These are phyloP conservation scores for Ceratina calcarata DNA, from an alignment of 1,140 invertebrate genomes.

Conservation along the genomic window DNA sequence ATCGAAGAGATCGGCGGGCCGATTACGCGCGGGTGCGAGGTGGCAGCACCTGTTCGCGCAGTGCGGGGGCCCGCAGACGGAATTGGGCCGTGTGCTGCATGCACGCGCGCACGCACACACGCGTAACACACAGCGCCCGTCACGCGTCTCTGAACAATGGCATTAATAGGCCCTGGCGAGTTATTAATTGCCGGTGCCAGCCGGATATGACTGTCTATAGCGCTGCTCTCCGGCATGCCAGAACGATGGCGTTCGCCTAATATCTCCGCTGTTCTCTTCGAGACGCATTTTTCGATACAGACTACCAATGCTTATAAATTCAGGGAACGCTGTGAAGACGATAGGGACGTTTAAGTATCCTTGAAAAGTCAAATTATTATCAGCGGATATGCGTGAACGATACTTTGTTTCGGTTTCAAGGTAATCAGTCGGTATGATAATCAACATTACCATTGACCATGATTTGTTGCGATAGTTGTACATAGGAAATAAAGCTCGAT, in stretches of 20 bases:
- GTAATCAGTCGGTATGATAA: not conserved
- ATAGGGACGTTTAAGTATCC: not conserved
- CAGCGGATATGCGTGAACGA: not conserved
- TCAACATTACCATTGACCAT: not conserved
- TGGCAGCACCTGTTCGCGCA: slow-evolving; percentile 75
- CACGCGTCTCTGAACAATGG: slow-evolving; percentile 80
- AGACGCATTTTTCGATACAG: slow-evolving; percentile 23
- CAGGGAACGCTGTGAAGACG: not conserved
- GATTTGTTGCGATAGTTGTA: not conserved
- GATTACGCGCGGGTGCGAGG: slow-evolving; percentile 72
- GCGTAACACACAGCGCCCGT: slow-evolving; percentile 64
- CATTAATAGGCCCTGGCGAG: slow-evolving; percentile 79
- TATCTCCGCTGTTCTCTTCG: slow-evolving; percentile 65
- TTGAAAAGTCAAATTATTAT: not conserved
- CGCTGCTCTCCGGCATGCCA: slow-evolving; percentile 65
- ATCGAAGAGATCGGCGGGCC: slow-evolving; percentile 71
- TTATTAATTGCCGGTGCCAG: slow-evolving; percentile 79
- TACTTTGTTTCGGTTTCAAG: not conserved
- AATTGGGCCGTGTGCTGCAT: slow-evolving; percentile 53
- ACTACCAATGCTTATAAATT: not conserved
- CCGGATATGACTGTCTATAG: slow-evolving; percentile 80
- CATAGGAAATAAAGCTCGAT: too few relatives aligned
- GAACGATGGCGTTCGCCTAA: slow-evolving; percentile 64
- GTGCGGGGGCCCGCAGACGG: slow-evolving; percentile 24
- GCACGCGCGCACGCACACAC: slow-evolving; percentile 49